Percentiles rank a stretch among this genome's conserved stretches.
Evolutionary conservation across 2,888 invertebrate genomes (phyloP).

Genomic region (Caenorhabditis sp.): DNA sequence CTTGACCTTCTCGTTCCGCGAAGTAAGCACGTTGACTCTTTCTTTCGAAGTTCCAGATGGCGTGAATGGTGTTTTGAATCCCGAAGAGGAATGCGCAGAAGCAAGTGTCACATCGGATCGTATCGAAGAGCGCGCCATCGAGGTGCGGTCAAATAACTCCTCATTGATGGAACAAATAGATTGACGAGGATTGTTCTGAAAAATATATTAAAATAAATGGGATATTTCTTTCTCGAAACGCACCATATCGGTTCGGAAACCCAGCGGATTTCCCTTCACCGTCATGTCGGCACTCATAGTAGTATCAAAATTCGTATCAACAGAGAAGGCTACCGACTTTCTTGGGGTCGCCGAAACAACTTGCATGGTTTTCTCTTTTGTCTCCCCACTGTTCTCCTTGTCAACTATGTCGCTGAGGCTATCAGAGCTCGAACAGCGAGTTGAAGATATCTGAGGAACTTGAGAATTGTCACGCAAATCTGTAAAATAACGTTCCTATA

Average conservation of each 20-base stretch:
- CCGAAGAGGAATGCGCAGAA: neutral
- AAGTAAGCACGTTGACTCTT: conserved; percentile 17
- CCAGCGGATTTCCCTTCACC: conserved; percentile 14
- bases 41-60: conserved; percentile 31
- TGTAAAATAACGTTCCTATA: neutral
- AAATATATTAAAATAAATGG: neutral
- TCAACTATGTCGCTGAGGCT: conserved; percentile 20
- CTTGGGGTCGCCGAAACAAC: conserved; percentile 26
- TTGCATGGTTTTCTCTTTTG: conserved; percentile 18
- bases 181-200: conserved; percentile 34
- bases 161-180: conserved; percentile 30
- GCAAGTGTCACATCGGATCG: conserved; percentile 10
- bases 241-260: conserved; percentile 19
- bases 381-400: neutral
- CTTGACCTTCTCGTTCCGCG: conserved; percentile 28
- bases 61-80: conserved; percentile 34
- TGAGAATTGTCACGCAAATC: no score
- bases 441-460: no score
- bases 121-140: conserved; percentile 8
- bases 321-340: conserved; percentile 35
- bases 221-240: neutral
- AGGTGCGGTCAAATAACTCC: conserved; percentile 22
- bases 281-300: conserved; percentile 8
- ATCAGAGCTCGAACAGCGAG: conserved; percentile 5
- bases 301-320: conserved; percentile 11